Evolutionary conservation across 2,888 invertebrate species (phyloP).

Genomic region (Lingula anatina): DNA sequence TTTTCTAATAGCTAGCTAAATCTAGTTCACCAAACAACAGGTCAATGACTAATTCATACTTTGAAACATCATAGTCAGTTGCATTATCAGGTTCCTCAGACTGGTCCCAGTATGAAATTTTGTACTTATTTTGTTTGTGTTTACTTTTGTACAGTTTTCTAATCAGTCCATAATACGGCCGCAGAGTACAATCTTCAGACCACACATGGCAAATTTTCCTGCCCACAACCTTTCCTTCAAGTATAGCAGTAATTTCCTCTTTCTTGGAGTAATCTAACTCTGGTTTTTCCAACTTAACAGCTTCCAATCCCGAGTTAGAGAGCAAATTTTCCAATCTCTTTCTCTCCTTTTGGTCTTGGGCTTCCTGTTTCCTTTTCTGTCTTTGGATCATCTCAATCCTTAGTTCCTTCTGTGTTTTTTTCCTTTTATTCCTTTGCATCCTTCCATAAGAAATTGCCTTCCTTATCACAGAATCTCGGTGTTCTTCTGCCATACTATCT

Average conservation of each 20-base stretch:
- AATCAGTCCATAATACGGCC: constrained; percentile 3
- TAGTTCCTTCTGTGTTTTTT: background rate
- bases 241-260: constrained; percentile 3
- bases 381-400: background rate
- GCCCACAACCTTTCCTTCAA: constrained; percentile 9
- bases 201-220: constrained; percentile 8
- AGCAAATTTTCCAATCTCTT: constrained; percentile 7
- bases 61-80: constrained; percentile 4
- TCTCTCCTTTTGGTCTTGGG: constrained; percentile 3
- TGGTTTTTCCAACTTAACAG: constrained; percentile 1
- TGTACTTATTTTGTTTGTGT: background rate
- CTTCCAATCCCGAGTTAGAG: background rate
- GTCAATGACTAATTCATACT: constrained; percentile 4
- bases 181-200: background rate
- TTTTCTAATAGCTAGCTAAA: too few species aligned
- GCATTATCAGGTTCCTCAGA: constrained; percentile 1
- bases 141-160: constrained; percentile 3
- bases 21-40: constrained; percentile 1
- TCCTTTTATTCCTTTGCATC: constrained; percentile 4
- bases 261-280: background rate
- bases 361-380: background rate
- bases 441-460: constrained; percentile 1
- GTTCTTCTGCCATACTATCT: constrained; percentile 1
- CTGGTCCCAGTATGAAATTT: constrained; percentile 4
- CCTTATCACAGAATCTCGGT: background rate